A percentile compares a stretch with the other conserved stretches of the same genome.
Evolutionary conservation across 2,113 vertebrate genomes (phyloP).

Genomic region (Boleophthalmus pectinirostris): DNA sequence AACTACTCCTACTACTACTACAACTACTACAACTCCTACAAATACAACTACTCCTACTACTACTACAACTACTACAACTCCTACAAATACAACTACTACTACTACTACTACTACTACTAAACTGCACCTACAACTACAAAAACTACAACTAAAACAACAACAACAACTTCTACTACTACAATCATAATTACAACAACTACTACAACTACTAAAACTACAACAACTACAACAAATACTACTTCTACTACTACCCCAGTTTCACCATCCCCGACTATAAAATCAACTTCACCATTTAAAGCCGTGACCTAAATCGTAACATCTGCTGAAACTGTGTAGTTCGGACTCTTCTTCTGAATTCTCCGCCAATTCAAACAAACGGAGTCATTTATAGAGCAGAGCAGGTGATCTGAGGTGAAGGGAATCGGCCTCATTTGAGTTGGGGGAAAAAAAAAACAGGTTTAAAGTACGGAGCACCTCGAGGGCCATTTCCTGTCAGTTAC

Average conservation of each 20-base stretch:
- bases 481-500: neutral
- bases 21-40: too few species aligned
- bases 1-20: too few species aligned
- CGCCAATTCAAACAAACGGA: neutral
- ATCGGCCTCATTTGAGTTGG: neutral
- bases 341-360: neutral
- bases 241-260: neutral
- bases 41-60: too few species aligned
- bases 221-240: neutral
- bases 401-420: constrained; percentile 4
- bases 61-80: too few species aligned
- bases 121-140: too few species aligned
- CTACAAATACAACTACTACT: too few species aligned
- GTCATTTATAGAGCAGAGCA: neutral
- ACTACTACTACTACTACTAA: too few species aligned
- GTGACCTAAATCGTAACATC: neutral
- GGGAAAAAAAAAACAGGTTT: neutral
- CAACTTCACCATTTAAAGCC: neutral
- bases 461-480: neutral
- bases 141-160: too few species aligned
- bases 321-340: neutral
- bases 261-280: neutral
- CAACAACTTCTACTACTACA: too few species aligned
- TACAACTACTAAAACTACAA: neutral
- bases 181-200: neutral